Evolutionary conservation across 1,140 invertebrate genomes (phyloP), one percentile per base, ranked within the genome.

Genomic region (Carcinoscorpius rotundicauda): DNA sequence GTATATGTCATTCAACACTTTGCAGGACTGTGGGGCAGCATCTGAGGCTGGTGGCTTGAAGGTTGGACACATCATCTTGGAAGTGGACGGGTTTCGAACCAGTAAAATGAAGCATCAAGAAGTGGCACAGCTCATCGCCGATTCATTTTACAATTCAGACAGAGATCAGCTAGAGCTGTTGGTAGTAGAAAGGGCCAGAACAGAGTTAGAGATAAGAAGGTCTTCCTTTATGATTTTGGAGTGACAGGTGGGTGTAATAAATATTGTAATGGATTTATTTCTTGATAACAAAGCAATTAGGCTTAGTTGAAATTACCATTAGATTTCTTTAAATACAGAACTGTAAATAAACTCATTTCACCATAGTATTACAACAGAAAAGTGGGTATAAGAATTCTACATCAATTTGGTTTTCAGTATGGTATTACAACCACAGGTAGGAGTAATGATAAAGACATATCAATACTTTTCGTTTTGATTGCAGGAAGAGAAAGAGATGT

Each of bases 51-150:
- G 91, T 52, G 90, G 90, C 60, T 78, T 97, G 60, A 88, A 93
- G 77, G 90, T 95, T 62, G 93, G 93, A 63, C 93, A 97, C 76
- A 80, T 96, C 59, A 93, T 98, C 71, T 79, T 97, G 63, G 89
- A 93, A 75, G 92, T 97, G 64, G 91, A 97, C 75, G 91, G 91
- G 11, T 85, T 86, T 67, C 84, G 87, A 71, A 86, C 96, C 51
- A 87, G 92, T 81, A 82, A 83, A 53, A 75, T 85, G 57, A 80
- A 80, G 68, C 85, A 86, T 70, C 83, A 90, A 77, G 89, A 93
- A 71, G 89, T 93, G 63, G 91, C 91, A 48, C 81, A 89, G 69
- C 80, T 92, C 56, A 93, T 94, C 73, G 89, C 90, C 6, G 88
- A 92, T 75, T 89, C 89, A 59, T 94, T 91, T 78, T 89, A 89